Evolutionary conservation across 2,888 invertebrate genomes (phyloP).

Genomic region (Nasonia oneida): DNA sequence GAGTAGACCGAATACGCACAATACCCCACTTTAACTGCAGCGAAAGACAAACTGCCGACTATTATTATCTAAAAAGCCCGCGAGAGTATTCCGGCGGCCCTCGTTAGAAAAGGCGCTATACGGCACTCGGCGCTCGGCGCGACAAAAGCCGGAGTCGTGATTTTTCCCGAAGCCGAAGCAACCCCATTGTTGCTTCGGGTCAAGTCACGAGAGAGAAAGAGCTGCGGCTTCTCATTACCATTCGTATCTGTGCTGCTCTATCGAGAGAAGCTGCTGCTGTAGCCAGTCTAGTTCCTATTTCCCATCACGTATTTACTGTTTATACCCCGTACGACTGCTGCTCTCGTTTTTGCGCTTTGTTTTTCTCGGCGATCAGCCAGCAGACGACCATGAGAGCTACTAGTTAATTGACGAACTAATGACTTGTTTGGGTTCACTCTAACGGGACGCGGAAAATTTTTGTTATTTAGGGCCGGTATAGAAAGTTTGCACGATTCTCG

Average conservation of each 20-base stretch:
- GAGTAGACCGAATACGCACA: neutral
- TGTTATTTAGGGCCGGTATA: neutral
- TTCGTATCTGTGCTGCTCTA: slow-evolving; percentile 73
- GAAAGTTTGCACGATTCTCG: neutral
- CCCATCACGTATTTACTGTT: slow-evolving; percentile 67
- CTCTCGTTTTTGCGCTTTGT: neutral
- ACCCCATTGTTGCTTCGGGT: slow-evolving; percentile 73
- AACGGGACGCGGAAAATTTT: slow-evolving; percentile 13
- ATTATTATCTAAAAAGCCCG: neutral
- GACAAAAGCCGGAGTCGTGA: slow-evolving; percentile 59
- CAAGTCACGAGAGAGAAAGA: slow-evolving; percentile 69
- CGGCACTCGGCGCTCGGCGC: slow-evolving; percentile 52
- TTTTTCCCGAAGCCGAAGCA: slow-evolving; percentile 66
- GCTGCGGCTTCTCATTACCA: slow-evolving; percentile 74
- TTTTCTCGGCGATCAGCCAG: neutral
- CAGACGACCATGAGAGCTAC: neutral
- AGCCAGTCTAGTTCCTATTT: slow-evolving; percentile 75
- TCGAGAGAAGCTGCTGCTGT: slow-evolving; percentile 61
- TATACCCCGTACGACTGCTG: slow-evolving; percentile 15
- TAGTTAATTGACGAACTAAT: slow-evolving; percentile 39
- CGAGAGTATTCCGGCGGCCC: neutral
- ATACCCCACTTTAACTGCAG: neutral
- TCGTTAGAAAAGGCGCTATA: slow-evolving; percentile 7
- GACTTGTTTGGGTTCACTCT: neutral
- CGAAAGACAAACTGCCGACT: too few species aligned